Evolutionary conservation across 2,888 invertebrate species (phyloP).

Genomic region (Gryllus longicercus): DNA sequence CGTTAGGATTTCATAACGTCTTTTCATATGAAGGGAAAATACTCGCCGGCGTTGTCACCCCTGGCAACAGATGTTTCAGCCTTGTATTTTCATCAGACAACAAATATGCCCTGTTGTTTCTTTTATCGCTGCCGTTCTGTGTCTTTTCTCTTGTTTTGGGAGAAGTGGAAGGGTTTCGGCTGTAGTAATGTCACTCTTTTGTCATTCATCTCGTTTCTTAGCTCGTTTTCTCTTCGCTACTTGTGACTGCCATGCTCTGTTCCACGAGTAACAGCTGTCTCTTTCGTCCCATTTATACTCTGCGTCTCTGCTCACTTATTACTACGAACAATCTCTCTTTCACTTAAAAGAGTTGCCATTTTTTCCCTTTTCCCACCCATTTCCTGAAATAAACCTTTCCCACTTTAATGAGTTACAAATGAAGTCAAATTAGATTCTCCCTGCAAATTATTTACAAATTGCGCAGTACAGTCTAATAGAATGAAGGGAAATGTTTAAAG

Average conservation of each 20-base stretch:
- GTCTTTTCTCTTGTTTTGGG: background rate
- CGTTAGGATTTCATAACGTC: background rate
- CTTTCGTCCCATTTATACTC: background rate
- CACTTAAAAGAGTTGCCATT: background rate
- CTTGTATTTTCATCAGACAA: background rate
- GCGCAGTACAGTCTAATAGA: background rate
- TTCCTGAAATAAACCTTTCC: background rate
- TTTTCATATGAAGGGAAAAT: background rate
- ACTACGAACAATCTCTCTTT: background rate
- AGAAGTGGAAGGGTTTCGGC: background rate
- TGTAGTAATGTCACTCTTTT: background rate
- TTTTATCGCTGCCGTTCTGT: background rate
- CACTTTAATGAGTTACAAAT: slow-evolving; percentile 1
- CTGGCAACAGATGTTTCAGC: background rate
- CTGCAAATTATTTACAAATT: background rate
- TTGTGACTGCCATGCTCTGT: background rate
- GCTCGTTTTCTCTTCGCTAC: background rate
- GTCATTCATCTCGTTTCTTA: slow-evolving; percentile 5
- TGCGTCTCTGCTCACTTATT: background rate
- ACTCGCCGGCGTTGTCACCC: background rate
- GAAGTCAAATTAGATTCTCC: background rate
- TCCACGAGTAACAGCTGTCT: background rate
- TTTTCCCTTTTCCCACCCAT: background rate
- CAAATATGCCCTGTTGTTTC: background rate
- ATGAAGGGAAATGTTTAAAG: too few species aligned